Base-by-base conservation (phyloP, 2,797 vertebrate genomes). In the Prionace glauca region DNA sequence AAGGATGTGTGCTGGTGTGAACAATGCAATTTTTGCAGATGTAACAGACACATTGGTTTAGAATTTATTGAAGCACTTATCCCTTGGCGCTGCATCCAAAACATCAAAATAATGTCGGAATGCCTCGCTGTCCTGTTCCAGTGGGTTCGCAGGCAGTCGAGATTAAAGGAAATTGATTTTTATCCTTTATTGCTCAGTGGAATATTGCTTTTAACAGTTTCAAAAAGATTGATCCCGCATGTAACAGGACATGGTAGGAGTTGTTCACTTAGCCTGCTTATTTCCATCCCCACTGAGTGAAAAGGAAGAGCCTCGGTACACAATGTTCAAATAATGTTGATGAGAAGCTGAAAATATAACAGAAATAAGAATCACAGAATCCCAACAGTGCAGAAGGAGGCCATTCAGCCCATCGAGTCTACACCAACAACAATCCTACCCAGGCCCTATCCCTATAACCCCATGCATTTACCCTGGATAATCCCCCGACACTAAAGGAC, bases 131-230 rank as follows among this genome's bases (percentile, higher is more conserved):
- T n/a, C 56, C 12, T 62, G 87, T 4, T 26, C 29, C 2, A 16
- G 29, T 60, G 56, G n/a, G 87, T 62, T 90, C 56, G 18, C 87
- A 62, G 14, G 56, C 56, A 62, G 56, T n/a, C n/a, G 87, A 90
- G 29, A 90, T 90, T 62, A 90, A 62, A 90, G 18, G 29, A 62
- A 90, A 62, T 90, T n/a, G 87, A 62, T 90, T 90, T 90, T 90
- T 90, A 90, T 62, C 62, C 87, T 62, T 90, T 29, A 26, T 90
- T 60, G 87, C 16, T 32, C 50, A 90, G 56, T 16, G 56, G 62
- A 90, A 62, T 62, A 90, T n/a, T 62, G 87, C 32, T 90, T 90
- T 90, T 90, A 62, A 32, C 11, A 62, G 14, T 62, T 90, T 90
- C 26, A 18, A 90, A 88, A 90, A n/a, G 29, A 90, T n/a, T 90